These are phyloP conservation scores for Caprella mutica DNA, from an alignment of 2,888 invertebrate species.

Conservation along the genomic window DNA sequence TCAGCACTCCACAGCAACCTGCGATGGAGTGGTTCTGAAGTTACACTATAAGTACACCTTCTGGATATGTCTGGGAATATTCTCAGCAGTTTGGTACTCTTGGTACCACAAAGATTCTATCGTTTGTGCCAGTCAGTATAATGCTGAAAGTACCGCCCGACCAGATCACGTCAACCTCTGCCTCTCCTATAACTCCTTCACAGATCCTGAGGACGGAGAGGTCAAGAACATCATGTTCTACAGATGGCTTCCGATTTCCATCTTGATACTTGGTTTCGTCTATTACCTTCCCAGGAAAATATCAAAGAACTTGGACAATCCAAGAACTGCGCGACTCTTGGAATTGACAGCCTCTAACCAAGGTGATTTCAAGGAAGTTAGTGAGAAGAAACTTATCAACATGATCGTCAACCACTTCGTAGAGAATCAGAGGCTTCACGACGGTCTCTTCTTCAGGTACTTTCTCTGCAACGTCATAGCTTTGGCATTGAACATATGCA, in stretches of 20 bases:
- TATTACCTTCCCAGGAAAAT: constrained; percentile 29
- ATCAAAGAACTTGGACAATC: constrained; percentile 27
- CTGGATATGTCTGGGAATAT: constrained; percentile 21
- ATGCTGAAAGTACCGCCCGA: constrained; percentile 31
- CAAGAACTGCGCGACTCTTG: constrained; percentile 26
- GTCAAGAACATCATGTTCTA: constrained; percentile 25
- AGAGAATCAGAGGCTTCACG: constrained; percentile 26
- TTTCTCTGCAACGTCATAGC: constrained; percentile 25
- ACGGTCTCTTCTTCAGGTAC: constrained; percentile 28
- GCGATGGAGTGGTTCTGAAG: constrained; percentile 24
- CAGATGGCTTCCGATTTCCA: constrained; percentile 29
- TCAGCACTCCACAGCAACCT: constrained; percentile 24
- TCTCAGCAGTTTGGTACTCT: constrained; percentile 29
- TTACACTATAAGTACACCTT: constrained; percentile 33
- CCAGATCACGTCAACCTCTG: constrained; percentile 31
- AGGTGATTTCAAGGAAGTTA: constrained; percentile 23
- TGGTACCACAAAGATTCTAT: constrained; percentile 32
- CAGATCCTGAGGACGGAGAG: neutral
- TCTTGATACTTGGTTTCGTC: constrained; percentile 23
- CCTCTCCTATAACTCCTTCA: constrained; percentile 24
- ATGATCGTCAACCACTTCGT: constrained; percentile 24
- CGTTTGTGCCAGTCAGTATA: constrained; percentile 29
- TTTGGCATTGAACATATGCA: constrained; percentile 21
- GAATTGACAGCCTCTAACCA: constrained; percentile 18
- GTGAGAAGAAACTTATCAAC: constrained; percentile 28